Conservation (phyloP, 1,140 invertebrate genomes). For the Agrilus planipennis region DNA sequence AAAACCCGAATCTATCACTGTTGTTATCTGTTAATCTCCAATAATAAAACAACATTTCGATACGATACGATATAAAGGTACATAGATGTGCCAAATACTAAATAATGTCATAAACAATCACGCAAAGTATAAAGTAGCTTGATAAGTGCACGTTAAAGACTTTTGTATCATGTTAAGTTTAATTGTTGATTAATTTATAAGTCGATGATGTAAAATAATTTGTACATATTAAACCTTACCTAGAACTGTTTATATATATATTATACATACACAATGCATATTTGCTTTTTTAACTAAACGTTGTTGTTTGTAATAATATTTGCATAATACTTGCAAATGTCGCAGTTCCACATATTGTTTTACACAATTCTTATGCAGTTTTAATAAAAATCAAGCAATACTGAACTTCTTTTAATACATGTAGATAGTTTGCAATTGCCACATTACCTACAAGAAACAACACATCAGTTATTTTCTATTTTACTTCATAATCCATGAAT, state of each 20-base stretch:
- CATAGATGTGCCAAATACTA: slow-evolving; percentile 6
- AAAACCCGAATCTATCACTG: too few species aligned
- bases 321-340: slow-evolving; percentile 18
- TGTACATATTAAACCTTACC: slow-evolving; percentile 4
- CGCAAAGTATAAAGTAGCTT: not conserved
- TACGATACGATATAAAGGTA: too few species aligned
- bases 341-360: slow-evolving; percentile 26
- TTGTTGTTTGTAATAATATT: slow-evolving; percentile 5
- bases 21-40: too few species aligned
- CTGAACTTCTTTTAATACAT: too few species aligned
- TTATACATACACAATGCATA: slow-evolving; percentile 1
- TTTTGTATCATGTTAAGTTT: slow-evolving; percentile 7
- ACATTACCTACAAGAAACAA: too few species aligned
- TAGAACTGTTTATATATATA: slow-evolving; percentile 2
- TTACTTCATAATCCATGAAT: too few species aligned
- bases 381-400: too few species aligned
- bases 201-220: slow-evolving; percentile 8
- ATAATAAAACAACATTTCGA: too few species aligned
- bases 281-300: slow-evolving; percentile 6
- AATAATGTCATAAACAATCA: not conserved
- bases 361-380: slow-evolving; percentile 28
- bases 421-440: too few species aligned
- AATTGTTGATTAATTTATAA: slow-evolving; percentile 11
- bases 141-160: slow-evolving; percentile 3
- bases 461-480: too few species aligned